Conservation (phyloP, 64 coral and sea anemone genomes). For the Stylophora pistillata region DNA sequence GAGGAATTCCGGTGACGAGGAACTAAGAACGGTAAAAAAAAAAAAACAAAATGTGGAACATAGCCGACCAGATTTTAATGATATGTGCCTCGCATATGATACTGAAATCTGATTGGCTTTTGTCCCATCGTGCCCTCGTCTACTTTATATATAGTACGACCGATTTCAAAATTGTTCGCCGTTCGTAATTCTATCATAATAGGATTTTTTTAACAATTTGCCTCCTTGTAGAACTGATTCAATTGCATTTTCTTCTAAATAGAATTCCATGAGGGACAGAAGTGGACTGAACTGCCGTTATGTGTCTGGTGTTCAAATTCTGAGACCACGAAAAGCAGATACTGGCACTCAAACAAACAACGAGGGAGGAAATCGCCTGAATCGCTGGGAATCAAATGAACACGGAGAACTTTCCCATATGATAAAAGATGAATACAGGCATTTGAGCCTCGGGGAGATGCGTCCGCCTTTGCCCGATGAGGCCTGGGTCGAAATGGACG, state of each 20-base stretch:
- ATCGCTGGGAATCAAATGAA: background rate
- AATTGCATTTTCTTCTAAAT: background rate
- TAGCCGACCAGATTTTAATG: no score
- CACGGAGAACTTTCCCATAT: background rate
- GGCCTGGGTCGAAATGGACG: background rate
- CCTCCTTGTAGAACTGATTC: background rate
- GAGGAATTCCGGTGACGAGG: background rate
- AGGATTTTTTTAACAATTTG: no score
- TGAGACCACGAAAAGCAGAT: slow-evolving; percentile 16
- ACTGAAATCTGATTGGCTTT: no score
- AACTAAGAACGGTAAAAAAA: background rate
- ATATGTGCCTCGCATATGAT: no score
- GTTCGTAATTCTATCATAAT: no score
- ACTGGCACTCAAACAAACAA: background rate
- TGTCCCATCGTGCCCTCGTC: no score
- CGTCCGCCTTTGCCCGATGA: background rate
- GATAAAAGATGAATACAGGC: slow-evolving; percentile 5
- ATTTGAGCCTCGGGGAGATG: slow-evolving; percentile 10
- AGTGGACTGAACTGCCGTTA: background rate
- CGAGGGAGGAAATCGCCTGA: background rate
- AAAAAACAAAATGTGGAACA: no score
- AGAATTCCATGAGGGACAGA: background rate
- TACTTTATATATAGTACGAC: no score
- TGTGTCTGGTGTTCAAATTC: slow-evolving; percentile 9
- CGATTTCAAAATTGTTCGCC: no score